phyloP scores from a whole-genome alignment of 2,113 vertebrate species.

The Pachyramphus minor region DNA sequence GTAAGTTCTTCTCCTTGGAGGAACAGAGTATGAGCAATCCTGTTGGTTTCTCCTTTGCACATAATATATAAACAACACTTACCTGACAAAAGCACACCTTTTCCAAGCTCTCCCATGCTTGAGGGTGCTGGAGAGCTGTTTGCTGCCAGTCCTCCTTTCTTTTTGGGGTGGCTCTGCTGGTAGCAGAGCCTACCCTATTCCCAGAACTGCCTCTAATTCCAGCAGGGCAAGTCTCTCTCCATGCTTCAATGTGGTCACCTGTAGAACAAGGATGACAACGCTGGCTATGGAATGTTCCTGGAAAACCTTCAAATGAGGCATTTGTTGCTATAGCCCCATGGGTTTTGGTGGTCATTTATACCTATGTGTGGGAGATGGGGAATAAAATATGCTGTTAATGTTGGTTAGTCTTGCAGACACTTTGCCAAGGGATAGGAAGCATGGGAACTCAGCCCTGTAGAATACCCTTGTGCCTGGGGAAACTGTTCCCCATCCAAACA shows the following conservation, averaged over 20 bases:
- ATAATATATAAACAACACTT: not conserved
- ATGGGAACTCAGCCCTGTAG: not conserved
- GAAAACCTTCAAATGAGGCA: not conserved
- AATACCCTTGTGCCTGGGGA: not conserved
- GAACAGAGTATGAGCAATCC: not conserved
- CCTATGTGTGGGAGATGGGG: rapidly evolving
- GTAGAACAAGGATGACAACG: rapidly evolving
- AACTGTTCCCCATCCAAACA: not conserved
- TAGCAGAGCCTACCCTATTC: not conserved
- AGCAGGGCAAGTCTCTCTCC: not conserved
- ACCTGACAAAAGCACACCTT: not conserved
- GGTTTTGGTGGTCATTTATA: not conserved
- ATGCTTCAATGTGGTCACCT: not conserved
- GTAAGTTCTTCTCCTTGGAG: not conserved
- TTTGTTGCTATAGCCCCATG: rapidly evolving
- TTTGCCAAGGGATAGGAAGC: not conserved
- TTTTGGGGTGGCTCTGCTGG: not conserved
- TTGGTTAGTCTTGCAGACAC: not conserved
- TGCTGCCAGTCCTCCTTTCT: not conserved
- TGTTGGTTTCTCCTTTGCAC: not conserved
- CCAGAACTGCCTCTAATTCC: not conserved
- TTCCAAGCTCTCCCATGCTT: not conserved
- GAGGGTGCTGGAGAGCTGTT: not conserved
- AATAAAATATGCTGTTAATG: not conserved
- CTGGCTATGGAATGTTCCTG: not conserved